Evolutionary conservation across 2,113 vertebrate genomes (phyloP).

Genomic region (Thalassarche chlororhynchos): DNA sequence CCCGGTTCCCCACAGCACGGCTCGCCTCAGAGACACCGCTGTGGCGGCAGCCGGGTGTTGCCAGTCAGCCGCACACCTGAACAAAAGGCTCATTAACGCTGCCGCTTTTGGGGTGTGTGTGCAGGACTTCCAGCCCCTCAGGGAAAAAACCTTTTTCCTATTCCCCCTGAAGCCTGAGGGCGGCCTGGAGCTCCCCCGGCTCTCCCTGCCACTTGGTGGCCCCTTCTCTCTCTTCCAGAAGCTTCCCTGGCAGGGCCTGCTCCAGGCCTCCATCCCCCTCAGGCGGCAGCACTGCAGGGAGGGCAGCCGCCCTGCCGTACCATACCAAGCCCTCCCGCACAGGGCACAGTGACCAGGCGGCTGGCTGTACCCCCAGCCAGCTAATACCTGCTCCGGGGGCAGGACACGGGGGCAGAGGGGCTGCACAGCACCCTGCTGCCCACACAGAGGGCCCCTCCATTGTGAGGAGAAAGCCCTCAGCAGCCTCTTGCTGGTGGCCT

Average conservation of each 20-base stretch:
- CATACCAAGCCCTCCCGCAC: accelerated
- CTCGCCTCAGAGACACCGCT: background rate
- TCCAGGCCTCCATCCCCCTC: accelerated
- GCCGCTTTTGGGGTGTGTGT: accelerated
- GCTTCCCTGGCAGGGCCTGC: accelerated
- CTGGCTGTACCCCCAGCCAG: no score
- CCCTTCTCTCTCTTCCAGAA: background rate
- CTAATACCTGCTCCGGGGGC: accelerated
- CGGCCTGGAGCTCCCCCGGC: accelerated
- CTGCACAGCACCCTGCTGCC: background rate
- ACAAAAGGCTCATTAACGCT: accelerated
- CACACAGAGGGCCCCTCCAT: accelerated
- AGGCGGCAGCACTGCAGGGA: background rate
- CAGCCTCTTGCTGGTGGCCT: background rate
- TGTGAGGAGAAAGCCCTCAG: accelerated
- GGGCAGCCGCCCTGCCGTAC: no score
- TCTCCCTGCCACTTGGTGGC: no score
- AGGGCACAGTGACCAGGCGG: accelerated
- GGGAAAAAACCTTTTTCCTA: no score
- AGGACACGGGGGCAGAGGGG: accelerated
- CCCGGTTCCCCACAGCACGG: accelerated
- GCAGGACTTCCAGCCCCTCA: background rate
- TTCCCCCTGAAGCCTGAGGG: background rate
- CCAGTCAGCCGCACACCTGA: accelerated
- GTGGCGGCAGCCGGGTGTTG: accelerated